Evolutionary conservation across 2,797 vertebrate species (phyloP).

Genomic region (Limnodromus scolopaceus): DNA sequence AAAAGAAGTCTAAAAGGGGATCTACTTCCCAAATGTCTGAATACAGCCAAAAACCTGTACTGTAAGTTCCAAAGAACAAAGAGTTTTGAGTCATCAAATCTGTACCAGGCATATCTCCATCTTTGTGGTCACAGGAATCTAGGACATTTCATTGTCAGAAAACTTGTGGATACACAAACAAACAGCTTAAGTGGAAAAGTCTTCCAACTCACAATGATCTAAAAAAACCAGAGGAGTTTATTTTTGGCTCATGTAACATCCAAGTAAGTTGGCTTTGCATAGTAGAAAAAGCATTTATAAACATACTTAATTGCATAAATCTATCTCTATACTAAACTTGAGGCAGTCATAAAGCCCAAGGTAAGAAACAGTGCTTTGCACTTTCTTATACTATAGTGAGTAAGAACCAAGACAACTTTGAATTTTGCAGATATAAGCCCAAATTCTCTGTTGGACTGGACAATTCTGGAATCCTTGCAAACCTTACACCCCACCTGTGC

Average conservation of each 20-base stretch:
- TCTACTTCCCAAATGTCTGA: background rate
- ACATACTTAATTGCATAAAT: background rate
- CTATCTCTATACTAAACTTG: background rate
- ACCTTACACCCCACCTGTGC: background rate
- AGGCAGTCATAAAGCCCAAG: background rate
- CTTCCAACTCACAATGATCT: background rate
- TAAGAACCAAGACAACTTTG: accelerated
- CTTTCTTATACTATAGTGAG: background rate
- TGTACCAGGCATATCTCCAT: background rate
- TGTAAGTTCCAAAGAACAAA: background rate
- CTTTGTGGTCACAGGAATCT: background rate
- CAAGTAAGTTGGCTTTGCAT: background rate
- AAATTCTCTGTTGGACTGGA: background rate
- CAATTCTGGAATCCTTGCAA: background rate
- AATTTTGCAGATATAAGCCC: background rate
- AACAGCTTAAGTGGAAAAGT: background rate
- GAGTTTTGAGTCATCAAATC: background rate
- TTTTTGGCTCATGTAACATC: background rate
- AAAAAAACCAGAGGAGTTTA: background rate
- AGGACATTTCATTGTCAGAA: background rate
- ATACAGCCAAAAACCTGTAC: background rate
- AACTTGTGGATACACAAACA: background rate
- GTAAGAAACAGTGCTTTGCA: background rate
- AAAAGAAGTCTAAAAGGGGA: background rate
- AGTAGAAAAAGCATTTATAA: background rate